These are phyloP conservation scores for Ommatoiulus sabulosus DNA, from an alignment of 2,888 invertebrate genomes.

Conservation along the genomic window DNA sequence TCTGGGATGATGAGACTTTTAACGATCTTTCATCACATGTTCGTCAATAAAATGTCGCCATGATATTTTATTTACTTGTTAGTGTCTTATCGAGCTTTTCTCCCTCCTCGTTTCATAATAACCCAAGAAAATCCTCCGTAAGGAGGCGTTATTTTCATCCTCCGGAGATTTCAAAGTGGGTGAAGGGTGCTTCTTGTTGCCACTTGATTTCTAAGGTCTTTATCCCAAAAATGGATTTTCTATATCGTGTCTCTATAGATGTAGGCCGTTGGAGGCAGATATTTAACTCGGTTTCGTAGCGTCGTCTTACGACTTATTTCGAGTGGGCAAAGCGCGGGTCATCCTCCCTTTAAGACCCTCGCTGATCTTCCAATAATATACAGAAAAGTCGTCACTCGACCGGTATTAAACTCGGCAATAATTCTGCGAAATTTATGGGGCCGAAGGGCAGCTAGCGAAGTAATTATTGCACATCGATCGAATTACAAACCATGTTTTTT, in stretches of 20 bases:
- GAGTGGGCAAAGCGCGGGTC: too few relatives aligned
- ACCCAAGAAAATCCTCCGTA: constrained; percentile 27
- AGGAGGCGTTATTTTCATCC: constrained; percentile 8
- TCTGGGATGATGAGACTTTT: constrained; percentile 34
- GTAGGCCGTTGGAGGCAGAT: too few relatives aligned
- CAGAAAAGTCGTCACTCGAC: too few relatives aligned
- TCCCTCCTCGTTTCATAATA: constrained; percentile 25
- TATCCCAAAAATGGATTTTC: constrained; percentile 18
- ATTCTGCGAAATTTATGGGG: too few relatives aligned
- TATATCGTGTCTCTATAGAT: not conserved
- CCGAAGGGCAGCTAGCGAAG: too few relatives aligned
- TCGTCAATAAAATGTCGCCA: constrained; percentile 34
- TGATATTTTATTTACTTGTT: constrained; percentile 34
- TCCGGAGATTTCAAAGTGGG: constrained; percentile 13
- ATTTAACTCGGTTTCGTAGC: too few relatives aligned
- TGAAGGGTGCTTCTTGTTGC: constrained; percentile 28
- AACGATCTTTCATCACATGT: constrained; percentile 34
- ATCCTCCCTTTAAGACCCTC: too few relatives aligned
- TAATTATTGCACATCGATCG: too few relatives aligned
- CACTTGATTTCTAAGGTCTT: constrained; percentile 34
- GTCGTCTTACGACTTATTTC: too few relatives aligned
- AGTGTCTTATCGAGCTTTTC: constrained; percentile 34
- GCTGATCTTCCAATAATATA: too few relatives aligned
- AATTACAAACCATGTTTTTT: too few relatives aligned
- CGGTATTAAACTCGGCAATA: too few relatives aligned